phyloP scores from a whole-genome alignment of 2,797 vertebrate species.

The Enteromius radiatus region DNA sequence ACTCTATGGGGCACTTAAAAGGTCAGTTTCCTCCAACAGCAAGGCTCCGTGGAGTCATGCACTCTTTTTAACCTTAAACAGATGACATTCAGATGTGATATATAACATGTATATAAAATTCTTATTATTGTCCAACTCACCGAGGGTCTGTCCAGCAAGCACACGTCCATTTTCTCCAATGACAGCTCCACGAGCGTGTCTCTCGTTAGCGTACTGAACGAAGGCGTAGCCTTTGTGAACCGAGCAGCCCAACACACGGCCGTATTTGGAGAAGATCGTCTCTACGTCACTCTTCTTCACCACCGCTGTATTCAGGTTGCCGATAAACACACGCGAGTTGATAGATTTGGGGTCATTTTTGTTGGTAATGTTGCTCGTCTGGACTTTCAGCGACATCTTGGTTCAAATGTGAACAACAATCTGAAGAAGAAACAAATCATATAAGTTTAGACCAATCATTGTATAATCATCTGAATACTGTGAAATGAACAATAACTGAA shows the following conservation, averaged over 20 bases:
- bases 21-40: conserved; percentile 19
- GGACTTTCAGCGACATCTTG: conserved; percentile 91
- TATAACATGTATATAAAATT: neutral
- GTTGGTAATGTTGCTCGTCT: conserved; percentile 95
- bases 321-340: conserved; percentile 95
- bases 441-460: neutral
- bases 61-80: neutral
- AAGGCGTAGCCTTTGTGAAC: conserved; percentile 95
- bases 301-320: conserved; percentile 93
- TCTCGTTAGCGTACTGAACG: conserved; percentile 90
- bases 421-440: conserved; percentile 39
- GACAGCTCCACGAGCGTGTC: conserved; percentile 89
- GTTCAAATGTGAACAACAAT: conserved; percentile 60
- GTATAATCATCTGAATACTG: neutral
- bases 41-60: neutral
- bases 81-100: neutral
- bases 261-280: conserved; percentile 92
- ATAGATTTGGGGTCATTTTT: conserved; percentile 97
- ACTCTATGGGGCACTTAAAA: neutral
- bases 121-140: conserved; percentile 72
- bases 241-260: conserved; percentile 90
- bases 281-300: conserved; percentile 94
- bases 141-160: conserved; percentile 89
- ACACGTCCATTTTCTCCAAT: conserved; percentile 89
- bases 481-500: neutral